Evolutionary conservation across 1,140 invertebrate genomes (phyloP).

Genomic region (Drosophila tropicalis): DNA sequence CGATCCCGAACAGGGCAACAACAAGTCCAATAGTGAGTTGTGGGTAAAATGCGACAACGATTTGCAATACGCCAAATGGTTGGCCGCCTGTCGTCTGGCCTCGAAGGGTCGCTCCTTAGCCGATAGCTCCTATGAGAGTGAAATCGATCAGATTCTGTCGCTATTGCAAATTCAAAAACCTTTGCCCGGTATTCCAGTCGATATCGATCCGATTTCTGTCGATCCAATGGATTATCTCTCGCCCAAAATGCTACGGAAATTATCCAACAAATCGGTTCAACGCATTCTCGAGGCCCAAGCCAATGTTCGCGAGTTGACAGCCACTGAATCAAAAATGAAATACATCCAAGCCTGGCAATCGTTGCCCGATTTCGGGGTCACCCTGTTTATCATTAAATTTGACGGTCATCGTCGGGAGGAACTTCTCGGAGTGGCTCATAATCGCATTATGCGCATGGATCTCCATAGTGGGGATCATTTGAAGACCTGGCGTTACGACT

Average conservation of each 20-base stretch:
- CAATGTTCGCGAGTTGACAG: slow-evolving; percentile 95
- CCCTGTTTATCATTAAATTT: slow-evolving; percentile 98
- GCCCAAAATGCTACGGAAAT: slow-evolving; percentile 92
- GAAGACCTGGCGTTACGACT: slow-evolving; percentile 98
- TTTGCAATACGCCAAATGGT: slow-evolving; percentile 98
- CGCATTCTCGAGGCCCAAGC: slow-evolving; percentile 98
- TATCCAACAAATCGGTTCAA: slow-evolving; percentile 90
- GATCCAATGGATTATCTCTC: slow-evolving; percentile 96
- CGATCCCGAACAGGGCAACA: slow-evolving; percentile 92
- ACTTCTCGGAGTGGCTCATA: slow-evolving; percentile 96
- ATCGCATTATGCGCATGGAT: slow-evolving; percentile 98
- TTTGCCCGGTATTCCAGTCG: slow-evolving; percentile 87
- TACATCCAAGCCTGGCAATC: slow-evolving; percentile 99
- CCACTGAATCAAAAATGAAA: slow-evolving; percentile 97
- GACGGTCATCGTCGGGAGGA: slow-evolving; percentile 95
- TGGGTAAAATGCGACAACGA: slow-evolving; percentile 97
- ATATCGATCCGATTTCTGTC: slow-evolving; percentile 89
- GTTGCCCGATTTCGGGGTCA: slow-evolving; percentile 97
- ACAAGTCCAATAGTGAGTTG: slow-evolving; percentile 89
- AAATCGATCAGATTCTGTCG: slow-evolving; percentile 94
- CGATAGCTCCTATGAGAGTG: slow-evolving; percentile 95
- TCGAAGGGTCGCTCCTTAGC: slow-evolving; percentile 97
- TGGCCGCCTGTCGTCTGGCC: slow-evolving; percentile 97
- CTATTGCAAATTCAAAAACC: slow-evolving; percentile 97
- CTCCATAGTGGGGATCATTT: slow-evolving; percentile 95